Conservation (phyloP, 2,888 invertebrate genomes). For the Tanytarsus gracilentus region DNA sequence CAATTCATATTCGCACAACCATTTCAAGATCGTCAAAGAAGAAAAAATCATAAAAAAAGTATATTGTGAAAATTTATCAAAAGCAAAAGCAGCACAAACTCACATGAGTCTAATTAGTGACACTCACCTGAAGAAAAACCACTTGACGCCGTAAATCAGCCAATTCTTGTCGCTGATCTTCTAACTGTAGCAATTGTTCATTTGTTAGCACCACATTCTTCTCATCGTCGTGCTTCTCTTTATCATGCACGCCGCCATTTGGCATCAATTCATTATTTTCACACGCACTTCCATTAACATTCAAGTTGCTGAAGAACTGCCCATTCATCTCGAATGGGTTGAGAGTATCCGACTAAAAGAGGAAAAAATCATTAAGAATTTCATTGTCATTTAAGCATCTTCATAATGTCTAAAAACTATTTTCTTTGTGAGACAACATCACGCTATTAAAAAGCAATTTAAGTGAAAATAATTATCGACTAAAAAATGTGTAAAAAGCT, state of each 20-base stretch:
- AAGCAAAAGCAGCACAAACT: too few species aligned
- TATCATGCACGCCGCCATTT: too few species aligned
- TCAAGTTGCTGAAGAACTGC: slow-evolving; percentile 52
- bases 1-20: too few species aligned
- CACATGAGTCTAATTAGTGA: too few species aligned
- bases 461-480: too few species aligned
- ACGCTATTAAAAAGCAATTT: too few species aligned
- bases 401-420: too few species aligned
- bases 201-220: slow-evolving; percentile 29
- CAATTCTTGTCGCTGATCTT: slow-evolving; percentile 58
- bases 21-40: too few species aligned
- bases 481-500: too few species aligned
- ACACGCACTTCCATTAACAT: slow-evolving; percentile 34
- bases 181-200: slow-evolving; percentile 31
- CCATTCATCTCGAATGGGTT: slow-evolving; percentile 74
- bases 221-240: slow-evolving; percentile 39
- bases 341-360: slow-evolving; percentile 70
- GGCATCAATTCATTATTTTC: slow-evolving; percentile 46
- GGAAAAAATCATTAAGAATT: not conserved
- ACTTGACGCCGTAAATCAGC: slow-evolving; percentile 74
- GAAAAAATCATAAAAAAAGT: too few species aligned
- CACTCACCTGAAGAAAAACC: slow-evolving; percentile 64
- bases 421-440: too few species aligned
- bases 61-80: slow-evolving; percentile 4
- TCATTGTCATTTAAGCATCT: not conserved